phyloP scores from a whole-genome alignment of 2,113 vertebrate genomes.

The Thomomys bottae region DNA sequence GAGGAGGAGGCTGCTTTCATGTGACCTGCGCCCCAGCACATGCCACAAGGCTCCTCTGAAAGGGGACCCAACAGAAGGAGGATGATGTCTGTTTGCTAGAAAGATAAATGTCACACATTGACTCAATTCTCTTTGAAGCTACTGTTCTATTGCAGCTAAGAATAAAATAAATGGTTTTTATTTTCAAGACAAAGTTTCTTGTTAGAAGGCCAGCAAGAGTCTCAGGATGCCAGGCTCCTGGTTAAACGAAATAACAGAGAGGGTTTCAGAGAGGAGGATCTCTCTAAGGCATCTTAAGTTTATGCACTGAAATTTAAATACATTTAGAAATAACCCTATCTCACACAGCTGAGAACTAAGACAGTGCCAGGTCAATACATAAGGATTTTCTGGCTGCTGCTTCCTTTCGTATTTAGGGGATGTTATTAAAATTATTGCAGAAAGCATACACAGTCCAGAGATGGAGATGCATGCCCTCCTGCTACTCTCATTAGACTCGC shows the following conservation, averaged over 20 bases:
- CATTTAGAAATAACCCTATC: background rate
- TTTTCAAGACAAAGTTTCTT: constrained; percentile 75
- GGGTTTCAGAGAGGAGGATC: background rate
- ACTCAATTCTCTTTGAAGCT: constrained; percentile 81
- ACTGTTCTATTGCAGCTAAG: constrained; percentile 60
- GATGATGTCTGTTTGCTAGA: constrained; percentile 71
- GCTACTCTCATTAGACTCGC: background rate
- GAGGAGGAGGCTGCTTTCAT: constrained; percentile 60
- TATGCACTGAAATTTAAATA: constrained; percentile 32
- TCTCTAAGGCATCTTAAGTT: constrained; percentile 17
- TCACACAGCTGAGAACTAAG: background rate
- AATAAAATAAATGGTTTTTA: constrained; percentile 75
- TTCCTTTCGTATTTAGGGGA: constrained; percentile 29
- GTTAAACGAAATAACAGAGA: constrained; percentile 37
- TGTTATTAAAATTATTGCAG: constrained; percentile 46
- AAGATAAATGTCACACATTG: constrained; percentile 83
- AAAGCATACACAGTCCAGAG: constrained; percentile 6
- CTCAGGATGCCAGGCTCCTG: constrained; percentile 37
- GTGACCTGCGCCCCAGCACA: constrained; percentile 65
- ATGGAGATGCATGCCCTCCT: background rate
- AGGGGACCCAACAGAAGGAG: constrained; percentile 47
- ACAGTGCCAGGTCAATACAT: background rate
- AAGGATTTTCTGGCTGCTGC: constrained; percentile 11
- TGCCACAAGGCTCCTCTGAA: constrained; percentile 62
- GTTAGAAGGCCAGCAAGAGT: constrained; percentile 48